Percentiles rank a stretch among this genome's conserved stretches.
Conservation (phyloP, 1,140 invertebrate species). For the Cydia pomonella region DNA sequence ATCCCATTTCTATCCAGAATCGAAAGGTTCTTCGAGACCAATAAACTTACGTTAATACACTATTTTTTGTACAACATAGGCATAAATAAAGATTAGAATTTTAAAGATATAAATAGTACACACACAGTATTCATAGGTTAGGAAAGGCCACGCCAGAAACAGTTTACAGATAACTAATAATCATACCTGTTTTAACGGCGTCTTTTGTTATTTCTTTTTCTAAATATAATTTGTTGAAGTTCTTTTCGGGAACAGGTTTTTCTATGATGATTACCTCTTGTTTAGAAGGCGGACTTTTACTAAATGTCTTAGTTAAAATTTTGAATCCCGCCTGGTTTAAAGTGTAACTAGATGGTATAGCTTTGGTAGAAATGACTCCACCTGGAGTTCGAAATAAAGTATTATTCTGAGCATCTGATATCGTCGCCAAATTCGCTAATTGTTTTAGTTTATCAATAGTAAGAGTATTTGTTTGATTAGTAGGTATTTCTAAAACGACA, state of each 20-base stretch:
- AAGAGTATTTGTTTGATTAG: constrained; percentile 67
- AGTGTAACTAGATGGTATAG: constrained; percentile 80
- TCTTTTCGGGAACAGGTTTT: constrained; percentile 56
- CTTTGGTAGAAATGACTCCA: constrained; percentile 81
- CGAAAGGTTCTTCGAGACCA: too few species aligned
- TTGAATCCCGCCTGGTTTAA: constrained; percentile 84
- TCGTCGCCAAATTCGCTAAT: constrained; percentile 78
- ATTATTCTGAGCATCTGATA: constrained; percentile 74
- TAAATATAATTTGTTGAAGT: constrained; percentile 56
- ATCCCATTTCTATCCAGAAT: too few species aligned
- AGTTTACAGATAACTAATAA: constrained; percentile 39
- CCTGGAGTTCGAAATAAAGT: constrained; percentile 74
- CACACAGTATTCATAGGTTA: too few species aligned
- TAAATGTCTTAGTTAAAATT: constrained; percentile 84
- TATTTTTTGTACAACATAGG: too few species aligned
- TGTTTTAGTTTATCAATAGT: constrained; percentile 78
- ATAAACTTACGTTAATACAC: too few species aligned
- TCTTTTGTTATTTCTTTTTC: constrained; percentile 47
- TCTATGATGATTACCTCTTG: constrained; percentile 72
- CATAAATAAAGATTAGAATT: too few species aligned
- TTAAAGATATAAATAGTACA: too few species aligned
- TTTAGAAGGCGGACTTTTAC: constrained; percentile 79
- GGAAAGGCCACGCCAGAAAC: too few species aligned
- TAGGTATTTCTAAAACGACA: constrained; percentile 72
- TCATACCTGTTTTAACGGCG: constrained; percentile 44